Percentiles rank a stretch among this genome's conserved stretches.
Conservation (phyloP, 2,888 invertebrate species). For the Epinotia ramella region DNA sequence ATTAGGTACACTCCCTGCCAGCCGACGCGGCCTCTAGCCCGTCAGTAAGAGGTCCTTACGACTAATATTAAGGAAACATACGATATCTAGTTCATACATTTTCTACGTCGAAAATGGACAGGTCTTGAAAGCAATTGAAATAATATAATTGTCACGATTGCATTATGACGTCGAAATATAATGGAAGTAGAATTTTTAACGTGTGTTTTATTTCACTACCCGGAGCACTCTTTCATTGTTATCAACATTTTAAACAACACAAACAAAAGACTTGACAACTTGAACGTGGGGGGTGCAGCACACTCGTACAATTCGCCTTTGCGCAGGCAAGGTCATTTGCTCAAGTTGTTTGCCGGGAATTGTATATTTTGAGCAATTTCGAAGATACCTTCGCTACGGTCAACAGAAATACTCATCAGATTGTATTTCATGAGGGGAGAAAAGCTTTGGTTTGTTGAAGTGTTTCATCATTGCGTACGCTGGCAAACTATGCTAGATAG, state of each 20-base stretch:
- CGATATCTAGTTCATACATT: conserved; percentile 64
- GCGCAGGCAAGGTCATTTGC: too few species aligned
- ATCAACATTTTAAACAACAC: background rate
- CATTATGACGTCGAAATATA: conserved; percentile 79
- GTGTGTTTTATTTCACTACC: conserved; percentile 67
- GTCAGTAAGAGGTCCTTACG: conserved; percentile 49
- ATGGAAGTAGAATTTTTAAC: conserved; percentile 81
- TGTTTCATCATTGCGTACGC: too few species aligned
- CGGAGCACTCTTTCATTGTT: background rate
- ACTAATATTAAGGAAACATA: conserved; percentile 58
- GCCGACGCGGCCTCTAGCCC: background rate
- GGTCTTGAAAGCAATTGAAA: conserved; percentile 64
- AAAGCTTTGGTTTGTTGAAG: too few species aligned
- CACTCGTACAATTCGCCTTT: too few species aligned
- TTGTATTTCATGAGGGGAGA: too few species aligned
- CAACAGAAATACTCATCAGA: too few species aligned
- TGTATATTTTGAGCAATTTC: too few species aligned
- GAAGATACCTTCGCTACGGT: too few species aligned
- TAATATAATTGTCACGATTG: conserved; percentile 78
- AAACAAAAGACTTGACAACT: too few species aligned
- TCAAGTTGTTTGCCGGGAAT: too few species aligned
- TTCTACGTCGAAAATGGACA: conserved; percentile 68
- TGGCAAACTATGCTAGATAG: too few species aligned
- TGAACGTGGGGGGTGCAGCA: too few species aligned
- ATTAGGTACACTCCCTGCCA: background rate